These are phyloP conservation scores for Martes flavigula DNA, from an alignment of 2,797 vertebrate genomes.

Conservation along the genomic window DNA sequence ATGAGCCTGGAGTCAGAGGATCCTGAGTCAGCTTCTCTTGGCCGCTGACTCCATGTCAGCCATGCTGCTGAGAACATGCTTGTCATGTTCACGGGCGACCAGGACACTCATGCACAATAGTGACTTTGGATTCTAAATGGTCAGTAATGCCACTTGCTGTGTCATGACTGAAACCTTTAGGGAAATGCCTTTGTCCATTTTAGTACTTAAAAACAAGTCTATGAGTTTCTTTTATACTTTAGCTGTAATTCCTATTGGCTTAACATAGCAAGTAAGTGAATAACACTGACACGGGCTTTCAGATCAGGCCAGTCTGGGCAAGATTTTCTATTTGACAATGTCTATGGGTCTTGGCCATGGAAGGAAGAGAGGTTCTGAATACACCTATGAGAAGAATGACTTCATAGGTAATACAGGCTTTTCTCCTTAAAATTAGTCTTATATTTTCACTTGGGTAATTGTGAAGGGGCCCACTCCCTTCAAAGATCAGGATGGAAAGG, in stretches of 20 bases:
- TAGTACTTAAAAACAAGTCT: background rate
- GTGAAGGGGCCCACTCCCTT: background rate
- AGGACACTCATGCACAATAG: rapidly evolving
- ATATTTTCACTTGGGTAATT: background rate
- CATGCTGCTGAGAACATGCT: too few species aligned
- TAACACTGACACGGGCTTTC: background rate
- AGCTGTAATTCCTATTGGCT: background rate
- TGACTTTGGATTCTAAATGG: background rate
- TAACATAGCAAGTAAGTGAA: background rate
- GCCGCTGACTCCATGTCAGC: rapidly evolving
- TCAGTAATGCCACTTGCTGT: background rate
- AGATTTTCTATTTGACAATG: background rate
- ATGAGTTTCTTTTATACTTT: background rate
- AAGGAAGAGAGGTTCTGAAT: background rate
- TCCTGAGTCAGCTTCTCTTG: background rate
- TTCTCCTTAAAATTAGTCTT: background rate
- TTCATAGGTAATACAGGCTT: background rate
- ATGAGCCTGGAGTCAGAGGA: background rate
- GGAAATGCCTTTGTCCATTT: background rate
- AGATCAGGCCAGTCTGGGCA: background rate
- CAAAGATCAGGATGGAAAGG: too few species aligned
- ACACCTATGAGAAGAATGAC: background rate
- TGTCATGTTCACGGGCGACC: too few species aligned
- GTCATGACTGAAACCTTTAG: background rate
- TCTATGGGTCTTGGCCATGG: background rate